Conservation (phyloP, 2,797 vertebrate genomes). For the Tragopan temminckii region DNA sequence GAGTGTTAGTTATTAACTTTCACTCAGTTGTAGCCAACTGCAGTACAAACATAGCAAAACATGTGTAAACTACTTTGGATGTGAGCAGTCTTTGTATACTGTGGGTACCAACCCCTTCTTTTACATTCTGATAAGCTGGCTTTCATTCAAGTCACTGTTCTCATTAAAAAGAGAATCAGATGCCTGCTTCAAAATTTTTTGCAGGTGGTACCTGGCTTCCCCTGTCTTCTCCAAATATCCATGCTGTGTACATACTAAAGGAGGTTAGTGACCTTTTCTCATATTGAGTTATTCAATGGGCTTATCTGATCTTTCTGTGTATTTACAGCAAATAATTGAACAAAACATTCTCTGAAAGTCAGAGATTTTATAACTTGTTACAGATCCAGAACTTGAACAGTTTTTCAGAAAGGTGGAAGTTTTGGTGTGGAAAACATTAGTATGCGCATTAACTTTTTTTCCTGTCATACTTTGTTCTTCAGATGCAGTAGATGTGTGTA, state of each 20-base stretch:
- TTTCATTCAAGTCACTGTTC: not conserved
- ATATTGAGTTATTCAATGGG: not conserved
- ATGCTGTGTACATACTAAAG: rapidly evolving
- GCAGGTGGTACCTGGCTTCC: not conserved
- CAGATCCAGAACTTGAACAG: not conserved
- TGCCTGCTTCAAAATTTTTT: not conserved
- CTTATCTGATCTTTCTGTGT: not conserved
- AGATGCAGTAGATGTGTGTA: not conserved
- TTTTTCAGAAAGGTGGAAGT: not conserved
- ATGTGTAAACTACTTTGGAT: not conserved
- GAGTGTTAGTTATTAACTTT: not conserved
- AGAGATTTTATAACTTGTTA: not conserved
- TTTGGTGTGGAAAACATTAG: not conserved
- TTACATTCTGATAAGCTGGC: not conserved
- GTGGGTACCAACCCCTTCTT: not conserved
- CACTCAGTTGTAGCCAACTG: not conserved
- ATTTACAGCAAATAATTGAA: not conserved
- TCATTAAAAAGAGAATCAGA: not conserved
- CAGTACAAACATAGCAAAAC: not conserved
- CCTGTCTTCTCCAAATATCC: not conserved
- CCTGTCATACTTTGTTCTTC: not conserved
- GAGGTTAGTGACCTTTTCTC: not conserved
- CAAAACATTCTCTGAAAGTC: not conserved
- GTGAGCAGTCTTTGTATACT: not conserved
- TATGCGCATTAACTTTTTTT: not conserved